Percentiles rank a stretch among this genome's conserved stretches.
phyloP scores from a whole-genome alignment of 30 jellyfish, hydroid and myxozoan species.

The Phacellophora camtschatica region DNA sequence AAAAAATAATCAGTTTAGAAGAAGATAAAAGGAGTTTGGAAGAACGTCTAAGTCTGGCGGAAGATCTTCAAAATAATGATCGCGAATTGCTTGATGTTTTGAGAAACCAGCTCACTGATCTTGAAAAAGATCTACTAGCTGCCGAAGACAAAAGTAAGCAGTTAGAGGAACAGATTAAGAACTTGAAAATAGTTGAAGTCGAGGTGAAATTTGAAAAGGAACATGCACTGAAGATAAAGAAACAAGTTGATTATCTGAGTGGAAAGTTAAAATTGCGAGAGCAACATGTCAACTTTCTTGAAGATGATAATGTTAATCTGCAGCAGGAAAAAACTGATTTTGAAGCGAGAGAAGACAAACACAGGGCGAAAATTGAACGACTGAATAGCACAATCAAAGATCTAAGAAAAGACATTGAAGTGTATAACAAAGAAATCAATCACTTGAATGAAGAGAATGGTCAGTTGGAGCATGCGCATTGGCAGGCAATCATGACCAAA shows the following conservation, averaged over 20 bases:
- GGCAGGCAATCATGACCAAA: conserved; percentile 39
- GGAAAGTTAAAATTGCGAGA: conserved; percentile 83
- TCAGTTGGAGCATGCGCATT: conserved; percentile 56
- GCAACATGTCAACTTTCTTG: conserved; percentile 86
- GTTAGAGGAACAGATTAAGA: conserved; percentile 63
- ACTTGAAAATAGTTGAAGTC: conserved; percentile 5
- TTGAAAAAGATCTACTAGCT: conserved; percentile 63
- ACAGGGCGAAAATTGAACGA: conserved; percentile 26
- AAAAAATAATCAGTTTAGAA: conserved; percentile 52
- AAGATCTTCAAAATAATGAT: conserved; percentile 86
- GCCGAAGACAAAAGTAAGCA: conserved; percentile 62
- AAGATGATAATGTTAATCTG: conserved; percentile 90
- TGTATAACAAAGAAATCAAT: conserved; percentile 66
- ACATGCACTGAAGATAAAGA: conserved; percentile 36
- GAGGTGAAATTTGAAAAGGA: conserved; percentile 77
- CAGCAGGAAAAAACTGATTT: conserved; percentile 80
- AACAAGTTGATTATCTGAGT: conserved; percentile 69
- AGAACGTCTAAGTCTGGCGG: conserved; percentile 82
- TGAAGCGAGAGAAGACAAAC: conserved; percentile 54
- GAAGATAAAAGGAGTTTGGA: conserved; percentile 84
- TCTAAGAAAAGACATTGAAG: conserved; percentile 55
- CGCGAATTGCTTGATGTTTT: conserved; percentile 79
- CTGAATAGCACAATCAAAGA: conserved; percentile 57
- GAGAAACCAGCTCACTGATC: conserved; percentile 60
- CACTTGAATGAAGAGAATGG: conserved; percentile 71